Percentiles rank a stretch among this genome's conserved stretches.
These are phyloP conservation scores for Hapalemur alaotrensis DNA, from an alignment of 2,797 vertebrate genomes.

Conservation along the genomic window DNA sequence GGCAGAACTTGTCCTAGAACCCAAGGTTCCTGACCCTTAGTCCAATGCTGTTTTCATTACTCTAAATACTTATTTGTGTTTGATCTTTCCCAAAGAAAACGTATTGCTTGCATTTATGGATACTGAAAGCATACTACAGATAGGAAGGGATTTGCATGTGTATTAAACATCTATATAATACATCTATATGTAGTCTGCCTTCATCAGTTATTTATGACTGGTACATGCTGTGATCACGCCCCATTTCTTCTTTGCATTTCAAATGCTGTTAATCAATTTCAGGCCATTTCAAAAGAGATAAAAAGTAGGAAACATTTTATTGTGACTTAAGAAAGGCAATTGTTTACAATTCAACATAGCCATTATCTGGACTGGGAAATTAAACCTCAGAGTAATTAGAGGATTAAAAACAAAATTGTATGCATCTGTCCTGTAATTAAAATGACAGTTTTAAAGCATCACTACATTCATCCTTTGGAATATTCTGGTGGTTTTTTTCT, in stretches of 20 bases:
- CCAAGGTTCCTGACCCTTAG: neutral
- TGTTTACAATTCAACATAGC: conserved; percentile 81
- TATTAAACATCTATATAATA: conserved; percentile 18
- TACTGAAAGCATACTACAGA: neutral
- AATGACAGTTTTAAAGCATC: conserved; percentile 75
- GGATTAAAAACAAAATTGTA: conserved; percentile 61
- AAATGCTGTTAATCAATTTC: conserved; percentile 82
- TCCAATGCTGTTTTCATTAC: neutral
- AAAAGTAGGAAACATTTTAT: conserved; percentile 76
- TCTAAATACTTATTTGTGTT: neutral
- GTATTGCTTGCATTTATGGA: neutral
- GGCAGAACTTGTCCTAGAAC: neutral
- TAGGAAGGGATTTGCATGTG: neutral
- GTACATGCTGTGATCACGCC: conserved; percentile 53
- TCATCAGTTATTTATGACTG: conserved; percentile 68
- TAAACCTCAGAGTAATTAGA: conserved; percentile 81
- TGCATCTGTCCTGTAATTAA: conserved; percentile 80
- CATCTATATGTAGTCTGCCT: neutral
- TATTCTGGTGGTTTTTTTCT: conserved; percentile 65
- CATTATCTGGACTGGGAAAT: conserved; percentile 80
- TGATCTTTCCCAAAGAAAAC: neutral
- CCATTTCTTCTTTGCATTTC: conserved; percentile 63
- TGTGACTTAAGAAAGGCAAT: conserved; percentile 79
- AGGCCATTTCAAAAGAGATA: conserved; percentile 77
- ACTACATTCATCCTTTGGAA: conserved; percentile 62